These are phyloP conservation scores for Anagrus nilaparvatae DNA, from an alignment of 1,140 invertebrate species.

Conservation along the genomic window DNA sequence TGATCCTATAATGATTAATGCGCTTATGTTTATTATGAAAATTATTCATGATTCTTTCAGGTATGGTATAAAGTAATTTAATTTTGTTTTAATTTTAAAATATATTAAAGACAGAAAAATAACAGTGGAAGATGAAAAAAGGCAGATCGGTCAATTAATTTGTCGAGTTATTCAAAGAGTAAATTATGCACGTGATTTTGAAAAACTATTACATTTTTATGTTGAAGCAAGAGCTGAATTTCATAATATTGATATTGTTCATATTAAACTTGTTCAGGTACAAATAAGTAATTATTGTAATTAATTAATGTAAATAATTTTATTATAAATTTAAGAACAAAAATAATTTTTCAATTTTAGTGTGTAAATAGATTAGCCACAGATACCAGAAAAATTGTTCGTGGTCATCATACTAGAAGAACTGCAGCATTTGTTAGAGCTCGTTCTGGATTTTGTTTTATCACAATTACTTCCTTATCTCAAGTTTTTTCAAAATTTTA, in stretches of 20 bases:
- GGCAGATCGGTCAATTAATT: slow-evolving; percentile 75
- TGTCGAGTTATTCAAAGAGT: slow-evolving; percentile 70
- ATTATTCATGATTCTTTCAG: slow-evolving; percentile 88
- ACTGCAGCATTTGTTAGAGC: slow-evolving; percentile 79
- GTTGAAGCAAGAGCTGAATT: slow-evolving; percentile 82
- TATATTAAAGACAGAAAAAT: slow-evolving; percentile 76
- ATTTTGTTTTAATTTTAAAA: no score
- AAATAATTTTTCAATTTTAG: no score
- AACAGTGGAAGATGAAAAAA: slow-evolving; percentile 86
- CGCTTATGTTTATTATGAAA: slow-evolving; percentile 75
- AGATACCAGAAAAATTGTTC: slow-evolving; percentile 60
- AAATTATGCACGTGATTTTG: slow-evolving; percentile 74
- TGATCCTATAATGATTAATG: slow-evolving; percentile 79
- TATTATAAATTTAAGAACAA: no score
- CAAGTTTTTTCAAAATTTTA: slow-evolving; percentile 61
- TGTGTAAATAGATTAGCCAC: slow-evolving; percentile 72
- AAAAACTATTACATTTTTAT: slow-evolving; percentile 86
- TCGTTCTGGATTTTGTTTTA: slow-evolving; percentile 91
- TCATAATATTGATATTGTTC: slow-evolving; percentile 79
- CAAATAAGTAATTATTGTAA: no score
- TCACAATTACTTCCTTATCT: slow-evolving; percentile 87
- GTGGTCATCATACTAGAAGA: slow-evolving; percentile 68
- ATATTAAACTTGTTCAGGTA: slow-evolving; percentile 77
- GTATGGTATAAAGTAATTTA: no score
- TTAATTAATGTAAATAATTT: no score